A percentile compares a stretch with the other conserved stretches of the same genome.
These are phyloP conservation scores for Myiothlypis chrysogaster DNA, from an alignment of 2,797 vertebrate species.

Conservation along the genomic window DNA sequence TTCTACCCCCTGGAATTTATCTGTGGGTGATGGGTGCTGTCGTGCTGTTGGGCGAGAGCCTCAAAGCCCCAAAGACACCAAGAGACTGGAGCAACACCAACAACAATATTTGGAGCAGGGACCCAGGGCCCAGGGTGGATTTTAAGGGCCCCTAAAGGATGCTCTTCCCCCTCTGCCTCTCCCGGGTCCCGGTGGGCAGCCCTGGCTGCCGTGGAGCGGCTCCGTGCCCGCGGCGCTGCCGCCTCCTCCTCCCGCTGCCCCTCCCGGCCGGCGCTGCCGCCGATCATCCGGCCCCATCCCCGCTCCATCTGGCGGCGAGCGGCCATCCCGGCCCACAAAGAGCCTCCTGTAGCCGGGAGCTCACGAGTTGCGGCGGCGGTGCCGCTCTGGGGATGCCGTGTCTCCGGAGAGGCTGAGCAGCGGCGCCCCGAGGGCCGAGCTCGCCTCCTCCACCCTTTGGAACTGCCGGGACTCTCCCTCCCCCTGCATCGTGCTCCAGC, in stretches of 20 bases:
- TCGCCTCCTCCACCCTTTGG: not conserved
- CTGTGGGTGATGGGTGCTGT: rapidly evolving
- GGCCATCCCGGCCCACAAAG: rapidly evolving
- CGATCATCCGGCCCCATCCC: rapidly evolving
- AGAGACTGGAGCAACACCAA: not conserved
- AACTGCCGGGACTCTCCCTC: not conserved
- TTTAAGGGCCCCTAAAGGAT: not conserved
- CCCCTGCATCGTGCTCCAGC: rapidly evolving
- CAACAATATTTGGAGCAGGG: not conserved
- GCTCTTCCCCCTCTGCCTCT: not conserved
- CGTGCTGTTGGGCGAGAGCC: rapidly evolving
- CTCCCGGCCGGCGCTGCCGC: not conserved
- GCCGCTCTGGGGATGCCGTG: rapidly evolving
- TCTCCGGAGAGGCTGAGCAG: not conserved
- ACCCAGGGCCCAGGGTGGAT: not conserved
- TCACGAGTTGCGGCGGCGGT: not conserved
- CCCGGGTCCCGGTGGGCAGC: rapidly evolving
- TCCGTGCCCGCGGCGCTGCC: rapidly evolving
- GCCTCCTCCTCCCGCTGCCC: rapidly evolving
- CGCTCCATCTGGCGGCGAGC: rapidly evolving
- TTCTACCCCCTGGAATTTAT: not conserved
- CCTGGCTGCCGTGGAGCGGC: rapidly evolving
- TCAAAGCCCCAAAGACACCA: not conserved
- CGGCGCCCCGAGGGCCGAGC: rapidly evolving
- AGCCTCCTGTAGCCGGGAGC: not conserved